Percentiles rank a stretch among this genome's conserved stretches.
Conservation (phyloP, 2,113 vertebrate genomes). For the Andinoacara biseriatus region DNA sequence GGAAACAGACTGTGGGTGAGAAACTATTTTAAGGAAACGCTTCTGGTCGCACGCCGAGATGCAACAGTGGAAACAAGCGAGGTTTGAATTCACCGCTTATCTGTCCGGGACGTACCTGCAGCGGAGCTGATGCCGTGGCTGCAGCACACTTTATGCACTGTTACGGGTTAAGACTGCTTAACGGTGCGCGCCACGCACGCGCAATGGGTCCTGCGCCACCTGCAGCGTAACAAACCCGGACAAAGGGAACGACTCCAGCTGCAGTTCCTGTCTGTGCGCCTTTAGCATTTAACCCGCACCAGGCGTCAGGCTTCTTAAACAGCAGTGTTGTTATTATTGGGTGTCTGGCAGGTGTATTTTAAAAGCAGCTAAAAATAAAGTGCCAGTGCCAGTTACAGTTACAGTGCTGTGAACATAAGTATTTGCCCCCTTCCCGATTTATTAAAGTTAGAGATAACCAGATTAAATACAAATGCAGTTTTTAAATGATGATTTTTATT, state of each 20-base stretch:
- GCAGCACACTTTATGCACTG: not conserved
- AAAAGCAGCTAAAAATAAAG: not conserved
- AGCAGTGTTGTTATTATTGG: not conserved
- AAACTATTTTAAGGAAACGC: not conserved
- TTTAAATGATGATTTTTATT: no score
- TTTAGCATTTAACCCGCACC: not conserved
- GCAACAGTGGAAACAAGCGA: not conserved
- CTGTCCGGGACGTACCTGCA: not conserved
- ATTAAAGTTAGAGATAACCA: not conserved
- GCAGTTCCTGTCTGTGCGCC: not conserved
- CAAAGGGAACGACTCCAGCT: not conserved
- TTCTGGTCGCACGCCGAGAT: no score
- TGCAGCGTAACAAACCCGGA: not conserved
- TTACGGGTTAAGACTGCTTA: not conserved
- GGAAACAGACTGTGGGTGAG: not conserved
- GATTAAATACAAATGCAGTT: no score
- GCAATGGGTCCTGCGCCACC: conserved; percentile 7
- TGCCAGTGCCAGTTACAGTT: not conserved
- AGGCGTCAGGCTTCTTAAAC: not conserved
- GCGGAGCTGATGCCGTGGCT: not conserved
- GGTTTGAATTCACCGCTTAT: not conserved
- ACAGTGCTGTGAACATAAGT: not conserved
- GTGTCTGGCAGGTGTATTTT: not conserved
- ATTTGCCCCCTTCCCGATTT: not conserved
- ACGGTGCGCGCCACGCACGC: not conserved